A percentile compares a stretch with the other conserved stretches of the same genome.
Conservation (phyloP, 2,888 invertebrate species). For the Meteorus colon region DNA sequence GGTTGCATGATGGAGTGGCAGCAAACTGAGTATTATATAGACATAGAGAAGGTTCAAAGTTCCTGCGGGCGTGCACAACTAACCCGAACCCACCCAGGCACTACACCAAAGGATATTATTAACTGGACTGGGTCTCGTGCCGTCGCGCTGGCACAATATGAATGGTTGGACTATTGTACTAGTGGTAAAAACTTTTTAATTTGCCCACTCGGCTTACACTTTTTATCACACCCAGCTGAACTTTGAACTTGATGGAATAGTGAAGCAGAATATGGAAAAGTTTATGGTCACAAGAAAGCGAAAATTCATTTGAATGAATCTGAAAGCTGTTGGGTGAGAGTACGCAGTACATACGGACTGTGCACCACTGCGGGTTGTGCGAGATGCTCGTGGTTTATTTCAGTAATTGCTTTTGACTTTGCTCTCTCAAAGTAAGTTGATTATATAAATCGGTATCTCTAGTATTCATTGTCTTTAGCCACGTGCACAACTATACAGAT, state of each 20-base stretch:
- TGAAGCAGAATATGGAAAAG: background rate
- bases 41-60: constrained; percentile 4
- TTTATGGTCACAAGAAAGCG: constrained; percentile 8
- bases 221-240: constrained; percentile 35
- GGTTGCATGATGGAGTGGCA: background rate
- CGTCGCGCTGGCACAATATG: constrained; percentile 25
- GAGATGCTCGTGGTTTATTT: constrained; percentile 27
- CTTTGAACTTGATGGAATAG: constrained; percentile 25
- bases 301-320: constrained; percentile 22
- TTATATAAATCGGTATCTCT: constrained; percentile 24
- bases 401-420: constrained; percentile 35
- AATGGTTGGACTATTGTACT: constrained; percentile 28
- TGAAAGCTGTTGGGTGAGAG: background rate
- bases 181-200: constrained; percentile 37
- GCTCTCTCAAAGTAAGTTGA: constrained; percentile 21
- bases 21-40: background rate
- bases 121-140: constrained; percentile 29
- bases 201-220: constrained; percentile 34
- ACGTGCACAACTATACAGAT: constrained; percentile 15
- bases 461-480: constrained; percentile 4
- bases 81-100: background rate
- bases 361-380: background rate
- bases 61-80: constrained; percentile 11
- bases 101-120: constrained; percentile 38
- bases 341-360: no score